phyloP scores from a whole-genome alignment of 1,140 invertebrate species.

The Nasonia longicornis region DNA sequence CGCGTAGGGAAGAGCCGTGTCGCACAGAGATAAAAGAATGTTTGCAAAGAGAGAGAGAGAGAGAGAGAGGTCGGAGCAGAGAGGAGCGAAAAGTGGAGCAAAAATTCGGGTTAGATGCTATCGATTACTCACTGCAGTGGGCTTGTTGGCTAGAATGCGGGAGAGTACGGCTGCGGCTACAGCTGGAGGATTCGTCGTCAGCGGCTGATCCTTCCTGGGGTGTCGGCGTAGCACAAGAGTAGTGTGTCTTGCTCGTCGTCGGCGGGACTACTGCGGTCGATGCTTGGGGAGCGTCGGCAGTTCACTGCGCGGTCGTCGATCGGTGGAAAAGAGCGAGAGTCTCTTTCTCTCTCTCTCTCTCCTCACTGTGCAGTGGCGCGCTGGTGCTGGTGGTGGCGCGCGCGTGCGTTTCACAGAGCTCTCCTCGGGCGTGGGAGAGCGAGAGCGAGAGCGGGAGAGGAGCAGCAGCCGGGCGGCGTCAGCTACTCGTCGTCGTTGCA shows the following conservation, averaged over 20 bases:
- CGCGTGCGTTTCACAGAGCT: constrained; percentile 55
- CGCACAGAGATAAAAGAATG: not conserved
- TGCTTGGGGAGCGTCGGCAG: constrained; percentile 42
- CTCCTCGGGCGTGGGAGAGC: constrained; percentile 29
- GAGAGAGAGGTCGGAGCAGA: too few relatives aligned
- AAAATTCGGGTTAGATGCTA: constrained; percentile 31
- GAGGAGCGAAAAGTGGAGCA: not conserved
- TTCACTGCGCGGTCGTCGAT: constrained; percentile 45
- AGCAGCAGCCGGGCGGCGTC: not conserved
- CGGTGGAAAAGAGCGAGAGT: constrained; percentile 28
- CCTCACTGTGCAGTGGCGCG: not conserved
- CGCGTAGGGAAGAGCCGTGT: too few relatives aligned
- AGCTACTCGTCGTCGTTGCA: not conserved
- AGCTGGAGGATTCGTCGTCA: not conserved
- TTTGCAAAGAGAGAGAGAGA: too few relatives aligned
- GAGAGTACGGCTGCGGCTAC: not conserved
- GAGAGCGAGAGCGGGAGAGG: constrained; percentile 21
- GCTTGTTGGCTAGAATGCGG: not conserved
- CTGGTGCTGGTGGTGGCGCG: constrained; percentile 38
- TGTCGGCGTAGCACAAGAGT: not conserved
- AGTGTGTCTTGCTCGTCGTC: constrained; percentile 2
- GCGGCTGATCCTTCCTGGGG: too few relatives aligned
- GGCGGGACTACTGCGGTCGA: constrained; percentile 20
- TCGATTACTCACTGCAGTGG: constrained; percentile 39
- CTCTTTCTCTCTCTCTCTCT: constrained; percentile 9